These are phyloP conservation scores for Lipotes vexillifer DNA, from an alignment of 2,113 vertebrate genomes.

Conservation along the genomic window DNA sequence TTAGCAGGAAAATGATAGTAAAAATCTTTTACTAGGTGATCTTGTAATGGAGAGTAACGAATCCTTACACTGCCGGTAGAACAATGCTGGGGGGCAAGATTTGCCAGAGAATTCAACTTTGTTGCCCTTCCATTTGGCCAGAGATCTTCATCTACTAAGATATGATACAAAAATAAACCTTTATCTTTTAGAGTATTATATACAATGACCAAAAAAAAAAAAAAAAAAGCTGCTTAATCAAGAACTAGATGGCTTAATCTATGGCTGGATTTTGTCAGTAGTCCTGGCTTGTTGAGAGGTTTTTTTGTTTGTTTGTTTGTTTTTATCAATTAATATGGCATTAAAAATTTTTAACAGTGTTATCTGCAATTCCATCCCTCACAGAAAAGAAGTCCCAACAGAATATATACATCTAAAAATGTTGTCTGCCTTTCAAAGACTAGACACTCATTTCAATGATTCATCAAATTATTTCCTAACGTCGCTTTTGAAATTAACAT, in stretches of 20 bases:
- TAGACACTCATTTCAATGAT: neutral
- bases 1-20: neutral
- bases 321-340: neutral
- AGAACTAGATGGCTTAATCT: neutral
- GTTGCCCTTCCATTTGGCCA: neutral
- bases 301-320: neutral
- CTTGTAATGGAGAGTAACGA: neutral
- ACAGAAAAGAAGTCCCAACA: neutral
- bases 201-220: neutral
- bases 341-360: neutral
- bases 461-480: neutral
- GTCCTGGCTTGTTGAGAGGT: neutral
- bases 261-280: neutral
- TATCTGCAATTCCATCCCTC: neutral
- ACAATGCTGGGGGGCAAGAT: neutral
- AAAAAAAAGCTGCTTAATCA: neutral
- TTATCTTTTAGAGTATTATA: neutral
- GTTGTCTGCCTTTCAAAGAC: neutral
- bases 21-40: neutral
- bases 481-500: neutral
- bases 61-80: neutral
- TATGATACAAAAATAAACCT: neutral
- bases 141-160: neutral
- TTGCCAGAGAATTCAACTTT: neutral
- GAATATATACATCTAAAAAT: neutral